These are phyloP conservation scores for Synodontis membranacea DNA, from an alignment of 2,113 vertebrate species.

Conservation along the genomic window DNA sequence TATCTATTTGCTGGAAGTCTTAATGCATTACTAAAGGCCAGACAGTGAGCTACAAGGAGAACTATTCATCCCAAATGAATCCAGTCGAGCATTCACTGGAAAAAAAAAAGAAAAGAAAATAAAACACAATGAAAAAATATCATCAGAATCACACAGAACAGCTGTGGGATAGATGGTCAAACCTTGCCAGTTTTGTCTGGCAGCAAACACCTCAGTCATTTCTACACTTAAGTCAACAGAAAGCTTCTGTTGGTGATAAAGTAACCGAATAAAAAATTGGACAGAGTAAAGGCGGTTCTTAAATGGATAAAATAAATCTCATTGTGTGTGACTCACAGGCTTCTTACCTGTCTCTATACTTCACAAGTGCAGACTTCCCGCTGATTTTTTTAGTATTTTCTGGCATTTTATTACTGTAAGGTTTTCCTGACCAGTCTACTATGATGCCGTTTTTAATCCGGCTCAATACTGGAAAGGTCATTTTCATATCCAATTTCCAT, in stretches of 20 bases:
- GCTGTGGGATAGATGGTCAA: conserved; percentile 54
- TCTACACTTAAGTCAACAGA: conserved; percentile 30
- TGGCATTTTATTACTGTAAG: conserved; percentile 59
- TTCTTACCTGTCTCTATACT: neutral
- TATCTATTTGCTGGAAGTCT: neutral
- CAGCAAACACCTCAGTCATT: conserved; percentile 26
- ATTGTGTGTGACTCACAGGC: neutral
- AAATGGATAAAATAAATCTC: neutral
- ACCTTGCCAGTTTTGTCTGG: conserved; percentile 6
- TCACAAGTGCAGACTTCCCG: neutral
- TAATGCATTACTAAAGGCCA: neutral
- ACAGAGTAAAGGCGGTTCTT: neutral
- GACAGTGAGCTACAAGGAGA: conserved; percentile 31
- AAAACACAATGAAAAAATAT: neutral
- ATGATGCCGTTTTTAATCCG: conserved; percentile 58
- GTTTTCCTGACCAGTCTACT: conserved; percentile 54
- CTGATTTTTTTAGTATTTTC: conserved; percentile 1
- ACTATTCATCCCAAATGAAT: conserved; percentile 62
- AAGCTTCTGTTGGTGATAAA: conserved; percentile 25
- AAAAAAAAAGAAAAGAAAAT: neutral
- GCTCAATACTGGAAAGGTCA: conserved; percentile 65
- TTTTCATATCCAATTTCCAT: conserved; percentile 63
- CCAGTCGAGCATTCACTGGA: conserved; percentile 61
- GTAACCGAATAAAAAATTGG: neutral
- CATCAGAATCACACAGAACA: conserved; percentile 35